Conservation (phyloP, 35 echinoderm and acorn worm genomes). For the Eucidaris tribuloides region DNA sequence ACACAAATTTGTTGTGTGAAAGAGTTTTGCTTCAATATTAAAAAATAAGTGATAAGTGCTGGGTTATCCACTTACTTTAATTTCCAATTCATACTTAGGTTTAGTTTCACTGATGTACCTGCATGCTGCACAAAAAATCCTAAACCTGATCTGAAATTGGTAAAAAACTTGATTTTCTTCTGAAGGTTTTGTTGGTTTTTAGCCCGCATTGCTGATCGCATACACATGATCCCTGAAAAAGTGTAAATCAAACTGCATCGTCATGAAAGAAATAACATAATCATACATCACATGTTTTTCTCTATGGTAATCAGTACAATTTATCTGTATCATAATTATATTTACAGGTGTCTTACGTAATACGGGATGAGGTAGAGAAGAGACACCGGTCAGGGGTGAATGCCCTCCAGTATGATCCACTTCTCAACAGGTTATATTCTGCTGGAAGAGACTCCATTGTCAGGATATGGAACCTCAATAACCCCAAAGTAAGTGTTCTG, state of each 20-base stretch:
- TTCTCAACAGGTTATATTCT: constrained; percentile 78
- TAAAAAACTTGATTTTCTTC: not conserved
- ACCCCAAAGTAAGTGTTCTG: constrained; percentile 48
- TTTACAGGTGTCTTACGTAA: constrained; percentile 87
- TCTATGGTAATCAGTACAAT: not conserved
- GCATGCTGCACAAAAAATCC: too few relatives aligned
- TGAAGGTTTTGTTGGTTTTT: too few relatives aligned
- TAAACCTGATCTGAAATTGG: too few relatives aligned
- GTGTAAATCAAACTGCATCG: not conserved
- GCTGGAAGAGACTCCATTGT: constrained; percentile 95
- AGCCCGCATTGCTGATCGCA: not conserved
- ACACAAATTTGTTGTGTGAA: too few relatives aligned
- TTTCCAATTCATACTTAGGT: too few relatives aligned
- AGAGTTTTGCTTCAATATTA: too few relatives aligned
- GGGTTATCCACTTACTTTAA: too few relatives aligned
- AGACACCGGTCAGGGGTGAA: constrained; percentile 96
- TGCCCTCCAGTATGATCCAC: constrained; percentile 86
- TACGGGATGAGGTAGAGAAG: constrained; percentile 89
- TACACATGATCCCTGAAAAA: not conserved
- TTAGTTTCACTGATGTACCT: too few relatives aligned
- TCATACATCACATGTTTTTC: not conserved
- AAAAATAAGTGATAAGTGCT: too few relatives aligned
- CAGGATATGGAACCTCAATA: constrained; percentile 96
- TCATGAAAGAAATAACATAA: not conserved
- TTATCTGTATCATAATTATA: not conserved